Base-by-base conservation (phyloP, 2,888 invertebrate species). In the Boloria euphrosyne region DNA sequence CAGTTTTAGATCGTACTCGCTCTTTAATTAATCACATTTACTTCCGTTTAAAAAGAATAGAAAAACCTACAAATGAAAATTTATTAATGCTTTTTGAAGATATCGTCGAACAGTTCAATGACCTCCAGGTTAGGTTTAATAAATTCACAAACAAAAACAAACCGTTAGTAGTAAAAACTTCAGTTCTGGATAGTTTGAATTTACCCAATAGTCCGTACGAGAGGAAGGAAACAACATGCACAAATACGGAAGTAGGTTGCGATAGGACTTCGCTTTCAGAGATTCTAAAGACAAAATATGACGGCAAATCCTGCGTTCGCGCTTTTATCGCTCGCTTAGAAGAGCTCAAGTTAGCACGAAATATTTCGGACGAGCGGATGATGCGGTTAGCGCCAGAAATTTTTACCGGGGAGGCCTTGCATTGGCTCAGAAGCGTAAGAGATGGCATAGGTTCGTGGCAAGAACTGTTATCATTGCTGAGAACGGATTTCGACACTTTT, bases 11-110 rank as follows among this genome's bases (percentile, higher is more conserved):
- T 22, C 27, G 58, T 3, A 72, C 72, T 63, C 47, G 71, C 31
- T 16, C 51, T 27, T 46, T 13, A 13, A 2, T 54, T 1, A 68
- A 13, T 71, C 71, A 0, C 65, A 69, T 43, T 58, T 74, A 14
- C 66, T 68, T 5, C 64, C 70, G 22, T 22, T 4, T 4, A 4
- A 10, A 72, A 71, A 5, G 73, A 73, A 49, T 63, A 73, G 27
- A 65, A 66, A 22, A 65, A 38, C 6, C 64, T 68, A 10, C 38
- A 31, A 17, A 49, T 52, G 50, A 50, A 2, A 13, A 52, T 18
- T 18, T 52, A 18, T 2, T 22, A 22, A 22, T 22, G n/a, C 16
- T 47, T 47, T 5, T 14, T 47, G 14, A 16, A 14, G n/a, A 16
- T 22, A 22, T 22, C 22, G 13, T 14, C 2, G 14, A 47, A 47